phyloP scores from a whole-genome alignment of 1,140 invertebrate genomes.

The Mactra quadrangularis region DNA sequence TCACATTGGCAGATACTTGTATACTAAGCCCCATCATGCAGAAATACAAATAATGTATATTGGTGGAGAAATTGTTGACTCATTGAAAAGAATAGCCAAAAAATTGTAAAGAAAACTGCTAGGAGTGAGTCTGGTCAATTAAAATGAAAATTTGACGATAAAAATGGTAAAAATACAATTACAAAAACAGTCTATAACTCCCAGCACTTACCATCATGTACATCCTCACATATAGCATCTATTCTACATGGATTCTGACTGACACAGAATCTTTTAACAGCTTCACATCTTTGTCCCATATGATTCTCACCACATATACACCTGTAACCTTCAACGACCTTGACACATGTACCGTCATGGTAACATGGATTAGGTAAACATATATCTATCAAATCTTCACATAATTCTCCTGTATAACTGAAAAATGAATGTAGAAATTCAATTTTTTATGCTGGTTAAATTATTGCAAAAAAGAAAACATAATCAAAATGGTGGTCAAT shows the following conservation, averaged over 20 bases:
- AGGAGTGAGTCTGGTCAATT: too few relatives aligned
- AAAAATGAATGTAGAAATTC: not conserved
- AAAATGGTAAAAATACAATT: too few relatives aligned
- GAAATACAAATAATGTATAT: too few relatives aligned
- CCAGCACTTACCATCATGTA: slow-evolving; percentile 64
- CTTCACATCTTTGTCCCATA: slow-evolving; percentile 53
- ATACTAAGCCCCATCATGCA: too few relatives aligned
- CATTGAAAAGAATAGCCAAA: too few relatives aligned
- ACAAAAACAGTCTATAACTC: too few relatives aligned
- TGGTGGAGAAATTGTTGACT: too few relatives aligned
- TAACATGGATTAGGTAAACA: slow-evolving; percentile 45
- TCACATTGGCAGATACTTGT: too few relatives aligned
- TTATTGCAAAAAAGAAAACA: too few relatives aligned
- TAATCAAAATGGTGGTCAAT: not conserved
- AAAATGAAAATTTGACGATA: too few relatives aligned
- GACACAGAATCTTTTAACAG: slow-evolving; percentile 64
- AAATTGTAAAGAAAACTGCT: too few relatives aligned
- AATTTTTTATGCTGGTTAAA: too few relatives aligned
- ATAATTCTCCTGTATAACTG: slow-evolving; percentile 88
- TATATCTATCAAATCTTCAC: slow-evolving; percentile 96
- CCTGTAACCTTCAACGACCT: slow-evolving; percentile 18
- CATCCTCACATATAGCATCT: slow-evolving; percentile 66
- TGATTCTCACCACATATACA: slow-evolving; percentile 50
- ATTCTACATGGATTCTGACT: slow-evolving; percentile 58
- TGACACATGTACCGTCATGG: slow-evolving; percentile 50